These are phyloP conservation scores for Glossophaga mutica DNA, from an alignment of 2,797 vertebrate genomes.

Conservation along the genomic window DNA sequence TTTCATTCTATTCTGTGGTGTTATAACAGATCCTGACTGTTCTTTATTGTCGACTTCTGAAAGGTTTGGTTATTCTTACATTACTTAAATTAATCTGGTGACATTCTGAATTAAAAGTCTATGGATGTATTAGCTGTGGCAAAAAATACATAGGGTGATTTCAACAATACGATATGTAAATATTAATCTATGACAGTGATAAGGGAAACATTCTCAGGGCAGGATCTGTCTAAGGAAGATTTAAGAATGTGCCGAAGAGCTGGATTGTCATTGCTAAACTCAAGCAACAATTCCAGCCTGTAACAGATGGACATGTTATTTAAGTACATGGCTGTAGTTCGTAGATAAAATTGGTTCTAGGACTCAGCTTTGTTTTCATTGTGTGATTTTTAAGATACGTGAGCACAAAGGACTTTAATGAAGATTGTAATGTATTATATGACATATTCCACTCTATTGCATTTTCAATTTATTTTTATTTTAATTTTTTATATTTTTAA, in stretches of 20 bases:
- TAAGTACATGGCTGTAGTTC: background rate
- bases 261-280: conserved; percentile 20
- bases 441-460: background rate
- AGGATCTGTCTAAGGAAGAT: background rate
- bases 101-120: background rate
- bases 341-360: conserved; percentile 41
- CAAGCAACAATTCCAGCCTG: conserved; percentile 20
- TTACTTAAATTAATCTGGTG: background rate
- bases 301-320: conserved; percentile 9
- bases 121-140: background rate
- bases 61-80: background rate
- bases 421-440: background rate
- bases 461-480: background rate
- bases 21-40: background rate
- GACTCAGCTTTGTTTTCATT: conserved; percentile 46
- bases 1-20: background rate
- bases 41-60: background rate
- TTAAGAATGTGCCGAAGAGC: background rate
- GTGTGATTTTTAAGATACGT: background rate
- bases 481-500: background rate
- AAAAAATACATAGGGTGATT: background rate
- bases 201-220: background rate
- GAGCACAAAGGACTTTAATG: conserved; percentile 16
- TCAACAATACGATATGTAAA: background rate
- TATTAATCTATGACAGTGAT: background rate